A percentile compares a stretch with the other conserved stretches of the same genome.
These are phyloP conservation scores for Teleogryllus oceanicus DNA, from an alignment of 2,888 invertebrate genomes.

Conservation along the genomic window DNA sequence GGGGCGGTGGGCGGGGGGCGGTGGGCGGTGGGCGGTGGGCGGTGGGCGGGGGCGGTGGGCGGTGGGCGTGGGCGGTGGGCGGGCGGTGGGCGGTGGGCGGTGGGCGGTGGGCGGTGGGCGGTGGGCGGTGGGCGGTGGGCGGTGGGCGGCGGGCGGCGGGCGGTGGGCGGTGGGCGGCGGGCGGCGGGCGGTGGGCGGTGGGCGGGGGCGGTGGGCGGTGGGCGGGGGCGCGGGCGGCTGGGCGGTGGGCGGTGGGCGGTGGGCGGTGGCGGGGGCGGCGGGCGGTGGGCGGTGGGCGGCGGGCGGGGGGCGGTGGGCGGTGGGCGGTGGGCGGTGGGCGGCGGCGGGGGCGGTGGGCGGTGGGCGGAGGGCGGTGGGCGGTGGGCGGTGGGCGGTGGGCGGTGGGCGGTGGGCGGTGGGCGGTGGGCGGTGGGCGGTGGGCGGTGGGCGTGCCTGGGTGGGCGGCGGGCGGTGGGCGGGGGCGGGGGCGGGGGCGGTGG, in stretches of 20 bases:
- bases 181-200: too few species aligned
- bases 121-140: background rate
- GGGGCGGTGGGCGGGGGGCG: background rate
- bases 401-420: background rate
- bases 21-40: too few species aligned
- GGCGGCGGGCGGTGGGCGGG: background rate
- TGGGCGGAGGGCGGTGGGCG: background rate
- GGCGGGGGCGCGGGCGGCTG: background rate
- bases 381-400: background rate
- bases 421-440: too few species aligned
- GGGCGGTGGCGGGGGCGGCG: background rate
- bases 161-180: too few species aligned
- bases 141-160: too few species aligned
- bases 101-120: background rate
- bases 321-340: background rate
- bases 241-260: background rate
- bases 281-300: background rate
- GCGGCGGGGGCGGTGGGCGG: background rate
- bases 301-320: too few species aligned
- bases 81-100: too few species aligned
- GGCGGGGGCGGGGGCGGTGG: background rate
- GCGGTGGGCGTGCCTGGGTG: background rate
- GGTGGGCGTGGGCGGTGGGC: background rate
- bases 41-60: background rate
- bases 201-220: background rate